Percentiles rank a stretch among this genome's conserved stretches.
These are phyloP conservation scores for Lapara coniferarum DNA, from an alignment of 2,888 invertebrate species.

Conservation along the genomic window DNA sequence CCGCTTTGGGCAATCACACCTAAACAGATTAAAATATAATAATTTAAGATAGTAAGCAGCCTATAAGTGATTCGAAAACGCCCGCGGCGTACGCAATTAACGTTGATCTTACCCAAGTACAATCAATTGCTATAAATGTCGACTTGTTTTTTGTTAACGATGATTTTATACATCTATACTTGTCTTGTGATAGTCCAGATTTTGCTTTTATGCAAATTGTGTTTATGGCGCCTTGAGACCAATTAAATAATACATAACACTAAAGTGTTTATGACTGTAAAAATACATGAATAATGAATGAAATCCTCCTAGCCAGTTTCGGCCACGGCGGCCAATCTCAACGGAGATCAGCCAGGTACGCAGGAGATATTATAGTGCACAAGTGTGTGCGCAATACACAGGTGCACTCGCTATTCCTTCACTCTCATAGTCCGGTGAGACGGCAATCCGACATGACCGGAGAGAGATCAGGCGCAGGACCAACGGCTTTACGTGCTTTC, in stretches of 20 bases:
- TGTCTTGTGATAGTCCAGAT: constrained; percentile 16
- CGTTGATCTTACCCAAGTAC: neutral
- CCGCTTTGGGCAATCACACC: constrained; percentile 17
- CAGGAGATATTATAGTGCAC: no score
- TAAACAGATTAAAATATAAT: constrained; percentile 19
- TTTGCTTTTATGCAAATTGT: constrained; percentile 12
- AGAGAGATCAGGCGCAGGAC: no score
- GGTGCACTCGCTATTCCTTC: no score
- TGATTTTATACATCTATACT: constrained; percentile 19
- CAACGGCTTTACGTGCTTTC: no score
- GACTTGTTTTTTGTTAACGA: constrained; percentile 39
- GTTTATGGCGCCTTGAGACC: neutral
- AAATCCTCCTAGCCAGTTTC: no score
- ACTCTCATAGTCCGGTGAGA: no score
- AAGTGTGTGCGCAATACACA: no score
- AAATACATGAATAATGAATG: no score
- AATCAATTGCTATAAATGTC: constrained; percentile 38
- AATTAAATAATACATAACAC: neutral
- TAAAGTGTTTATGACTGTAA: no score
- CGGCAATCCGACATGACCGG: no score
- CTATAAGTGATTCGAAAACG: neutral
- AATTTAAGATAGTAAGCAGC: constrained; percentile 5
- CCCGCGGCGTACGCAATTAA: constrained; percentile 12
- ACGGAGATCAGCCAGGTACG: no score
- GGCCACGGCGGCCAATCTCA: no score